Percentiles rank a stretch among this genome's conserved stretches.
Conservation (phyloP, 2,888 invertebrate genomes). For the Drepana falcataria region DNA sequence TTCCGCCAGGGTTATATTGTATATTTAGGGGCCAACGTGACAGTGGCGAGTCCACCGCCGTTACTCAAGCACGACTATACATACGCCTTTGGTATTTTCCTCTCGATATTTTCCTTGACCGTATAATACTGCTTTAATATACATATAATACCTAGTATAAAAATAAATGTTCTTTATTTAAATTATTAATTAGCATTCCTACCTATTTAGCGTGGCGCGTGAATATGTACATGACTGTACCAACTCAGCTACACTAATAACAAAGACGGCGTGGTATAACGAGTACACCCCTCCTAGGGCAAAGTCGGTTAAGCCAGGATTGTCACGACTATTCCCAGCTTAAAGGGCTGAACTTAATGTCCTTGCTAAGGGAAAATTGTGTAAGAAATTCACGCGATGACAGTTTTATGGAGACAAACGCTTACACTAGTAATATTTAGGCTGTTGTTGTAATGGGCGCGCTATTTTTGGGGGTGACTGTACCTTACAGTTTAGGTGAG, state of each 20-base stretch:
- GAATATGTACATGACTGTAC: neutral
- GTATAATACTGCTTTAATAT: no score
- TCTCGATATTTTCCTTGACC: no score
- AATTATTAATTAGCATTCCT: no score
- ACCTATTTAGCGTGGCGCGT: no score
- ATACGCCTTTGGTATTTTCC: no score
- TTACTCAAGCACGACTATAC: no score
- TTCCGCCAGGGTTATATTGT: no score
- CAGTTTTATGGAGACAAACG: constrained; percentile 19
- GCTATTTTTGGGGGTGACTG: neutral
- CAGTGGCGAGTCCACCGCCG: no score
- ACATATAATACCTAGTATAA: no score
- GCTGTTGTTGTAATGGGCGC: neutral
- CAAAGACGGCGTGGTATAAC: constrained; percentile 12
- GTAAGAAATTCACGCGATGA: constrained; percentile 15
- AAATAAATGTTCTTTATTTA: no score
- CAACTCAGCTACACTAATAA: constrained; percentile 9
- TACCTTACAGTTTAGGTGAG: neutral
- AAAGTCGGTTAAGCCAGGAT: constrained; percentile 17
- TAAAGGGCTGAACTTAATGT: constrained; percentile 12
- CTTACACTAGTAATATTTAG: constrained; percentile 9
- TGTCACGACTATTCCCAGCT: constrained; percentile 15
- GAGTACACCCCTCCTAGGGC: constrained; percentile 15
- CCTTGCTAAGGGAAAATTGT: constrained; percentile 12
- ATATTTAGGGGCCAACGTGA: no score